Evolutionary conservation across 2,113 vertebrate genomes (phyloP).

Genomic region (Poeciliopsis prolifica): DNA sequence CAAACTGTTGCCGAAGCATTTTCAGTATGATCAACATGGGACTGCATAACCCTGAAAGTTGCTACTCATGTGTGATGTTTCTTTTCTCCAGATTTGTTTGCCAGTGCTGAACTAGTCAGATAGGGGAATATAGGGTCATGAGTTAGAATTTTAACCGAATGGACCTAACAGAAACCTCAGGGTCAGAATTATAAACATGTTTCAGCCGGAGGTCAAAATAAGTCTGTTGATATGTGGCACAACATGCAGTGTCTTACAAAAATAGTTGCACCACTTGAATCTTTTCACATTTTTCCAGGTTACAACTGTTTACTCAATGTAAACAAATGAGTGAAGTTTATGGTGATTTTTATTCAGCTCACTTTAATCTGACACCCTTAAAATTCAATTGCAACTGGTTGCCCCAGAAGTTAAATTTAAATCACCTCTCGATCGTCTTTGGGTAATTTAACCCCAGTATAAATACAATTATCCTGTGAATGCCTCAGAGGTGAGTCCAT

Average conservation of each 20-base stretch:
- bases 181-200: conserved; percentile 43
- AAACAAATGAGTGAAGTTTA: background rate
- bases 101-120: conserved; percentile 8
- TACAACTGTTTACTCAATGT: background rate
- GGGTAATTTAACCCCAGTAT: background rate
- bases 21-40: conserved; percentile 20
- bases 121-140: conserved; percentile 3
- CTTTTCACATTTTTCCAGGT: background rate
- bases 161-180: conserved; percentile 7
- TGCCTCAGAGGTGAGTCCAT: background rate
- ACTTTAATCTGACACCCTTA: background rate
- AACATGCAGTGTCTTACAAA: conserved; percentile 4
- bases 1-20: conserved; percentile 6
- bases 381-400: background rate
- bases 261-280: too few relatives aligned
- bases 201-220: conserved; percentile 39
- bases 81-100: background rate
- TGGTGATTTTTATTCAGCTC: background rate
- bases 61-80: conserved; percentile 8
- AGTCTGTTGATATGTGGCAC: conserved; percentile 7
- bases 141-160: conserved; percentile 12
- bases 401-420: background rate
- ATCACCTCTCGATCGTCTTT: background rate
- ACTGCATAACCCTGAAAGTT: conserved; percentile 12
- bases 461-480: background rate